Evolutionary conservation across 2,797 vertebrate species (phyloP), one percentile per base, ranked within the genome.

Genomic region (Eupleurogrammus muticus): DNA sequence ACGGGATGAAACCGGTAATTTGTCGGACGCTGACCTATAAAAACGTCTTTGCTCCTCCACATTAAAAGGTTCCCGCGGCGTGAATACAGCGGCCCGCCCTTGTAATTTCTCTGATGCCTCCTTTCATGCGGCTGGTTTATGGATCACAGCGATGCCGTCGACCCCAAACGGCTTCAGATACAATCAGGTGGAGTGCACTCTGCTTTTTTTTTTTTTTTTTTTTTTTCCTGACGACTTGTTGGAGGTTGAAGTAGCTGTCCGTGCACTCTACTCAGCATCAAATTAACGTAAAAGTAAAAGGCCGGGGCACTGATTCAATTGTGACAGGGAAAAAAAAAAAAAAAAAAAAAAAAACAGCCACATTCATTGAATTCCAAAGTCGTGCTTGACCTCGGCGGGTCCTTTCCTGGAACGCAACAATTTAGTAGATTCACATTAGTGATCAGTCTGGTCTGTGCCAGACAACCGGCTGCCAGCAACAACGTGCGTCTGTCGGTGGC

Each of bases 281-380:
- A 77, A 84, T 88, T 80, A 87, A 79, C 51, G 83, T 80, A 76
- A 83, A 83, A 83, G 83, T 82, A 46, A 86, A 57, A 6, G 5
- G 52, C 51, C 5, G 14, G 51, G 14, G 58, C 67, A 24, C 44
- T 67, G 73, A 82, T 85, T 85, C 36, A 76, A 82, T 85, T 82
- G 51, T 62, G 62, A 78, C 55, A 55, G 65, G 56, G 73, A 76
- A 75, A 60, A n/a, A n/a, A n/a, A n/a, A n/a, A n/a, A n/a, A n/a
- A n/a, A n/a, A 53, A 74, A 59, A 63, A 60, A 75, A 75, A 76
- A 56, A 55, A 75, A 36, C 53, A 73, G 54, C 47, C 44, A 40
- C 44, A 63, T 66, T 72, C 47, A 60, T 73, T 56, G 59, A 72
- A 77, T 81, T 64, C 79, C 23, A 56, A 46, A 73, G 62, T 35